Conservation (phyloP, 2,888 invertebrate species). For the Sesamia inferens region DNA sequence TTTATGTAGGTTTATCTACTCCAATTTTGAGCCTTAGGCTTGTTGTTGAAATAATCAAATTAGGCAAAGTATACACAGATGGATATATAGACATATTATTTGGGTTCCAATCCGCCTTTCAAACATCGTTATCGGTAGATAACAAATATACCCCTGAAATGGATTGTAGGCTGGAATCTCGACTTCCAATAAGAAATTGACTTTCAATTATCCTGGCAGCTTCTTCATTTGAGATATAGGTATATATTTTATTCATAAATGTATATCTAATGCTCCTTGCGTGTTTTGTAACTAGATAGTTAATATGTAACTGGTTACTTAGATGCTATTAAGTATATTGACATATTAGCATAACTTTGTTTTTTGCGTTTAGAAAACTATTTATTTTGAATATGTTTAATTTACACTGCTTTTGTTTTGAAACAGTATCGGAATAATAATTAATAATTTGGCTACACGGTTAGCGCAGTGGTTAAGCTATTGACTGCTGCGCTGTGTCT, state of each 20-base stretch:
- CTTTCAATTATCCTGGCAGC: constrained; percentile 16
- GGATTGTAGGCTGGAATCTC: constrained; percentile 6
- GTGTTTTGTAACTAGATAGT: neutral
- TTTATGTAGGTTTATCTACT: neutral
- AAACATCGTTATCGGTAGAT: constrained; percentile 34
- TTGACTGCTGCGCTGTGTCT: too few species aligned
- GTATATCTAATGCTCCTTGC: neutral
- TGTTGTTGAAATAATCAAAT: constrained; percentile 20
- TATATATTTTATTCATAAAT: constrained; percentile 19
- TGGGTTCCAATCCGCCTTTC: constrained; percentile 17
- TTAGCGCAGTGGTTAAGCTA: too few species aligned
- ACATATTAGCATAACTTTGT: neutral
- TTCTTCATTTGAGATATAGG: constrained; percentile 21
- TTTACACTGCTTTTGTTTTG: neutral
- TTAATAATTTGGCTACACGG: too few species aligned
- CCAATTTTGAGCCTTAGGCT: neutral
- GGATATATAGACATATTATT: neutral
- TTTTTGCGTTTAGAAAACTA: neutral
- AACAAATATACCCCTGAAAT: constrained; percentile 19
- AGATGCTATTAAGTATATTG: too few species aligned
- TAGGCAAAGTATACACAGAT: constrained; percentile 23
- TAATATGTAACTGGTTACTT: too few species aligned
- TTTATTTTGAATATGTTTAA: neutral
- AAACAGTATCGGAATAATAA: neutral
- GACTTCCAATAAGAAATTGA: constrained; percentile 27